Base-by-base conservation (phyloP, 2,797 vertebrate genomes). In the Rhinophrynus dorsalis region DNA sequence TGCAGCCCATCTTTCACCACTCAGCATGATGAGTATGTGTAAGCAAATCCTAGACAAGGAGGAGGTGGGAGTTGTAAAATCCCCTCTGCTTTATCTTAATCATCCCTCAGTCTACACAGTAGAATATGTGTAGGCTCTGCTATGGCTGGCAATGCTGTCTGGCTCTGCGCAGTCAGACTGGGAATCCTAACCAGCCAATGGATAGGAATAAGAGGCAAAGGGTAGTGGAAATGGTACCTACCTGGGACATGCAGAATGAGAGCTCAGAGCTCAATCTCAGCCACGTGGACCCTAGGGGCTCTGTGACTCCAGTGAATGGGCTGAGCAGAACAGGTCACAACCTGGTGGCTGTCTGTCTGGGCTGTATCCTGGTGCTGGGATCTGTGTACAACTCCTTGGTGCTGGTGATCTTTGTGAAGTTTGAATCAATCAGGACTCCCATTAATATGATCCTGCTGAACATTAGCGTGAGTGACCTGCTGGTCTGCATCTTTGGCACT, bases 391-490 rank as follows among this genome's bases (percentile, higher is more conserved):
- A 95, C 83, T 83, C 90, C 11, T 78, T 94, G 18, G 93, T 94
- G 33, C 74, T 97, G 23, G 27, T 92, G 20, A 88, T 97, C 18
- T 96, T 89, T 83, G 91, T 82, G 66, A 91, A 79, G 81, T 96
- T 93, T 85, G 91, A 86, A 84, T 81, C 90, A 12, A 91, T 96
- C 9, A 88, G 92, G 75, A 92, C 92, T 1, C 96, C 96, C 40
- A 93, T 90, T 0, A 92, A 92, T 71, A 75, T 94, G 67, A 58
- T 96, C 21, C 86, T 96, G 70, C 82, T 93, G 70, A 96, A 93
- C 75, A 93, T 95, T 78, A 94, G 95, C 78, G 77, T 96, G 58
- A 93, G 94, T 32, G 91, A 95, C 74, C 78, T 97, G 40, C 91
- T 98, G 58, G 91, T 91, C 44, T 94, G 95, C 5, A 29, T 94